A percentile compares a stretch with the other conserved stretches of the same genome.
phyloP scores from a whole-genome alignment of 2,797 vertebrate species.

The Rhincodon typus region DNA sequence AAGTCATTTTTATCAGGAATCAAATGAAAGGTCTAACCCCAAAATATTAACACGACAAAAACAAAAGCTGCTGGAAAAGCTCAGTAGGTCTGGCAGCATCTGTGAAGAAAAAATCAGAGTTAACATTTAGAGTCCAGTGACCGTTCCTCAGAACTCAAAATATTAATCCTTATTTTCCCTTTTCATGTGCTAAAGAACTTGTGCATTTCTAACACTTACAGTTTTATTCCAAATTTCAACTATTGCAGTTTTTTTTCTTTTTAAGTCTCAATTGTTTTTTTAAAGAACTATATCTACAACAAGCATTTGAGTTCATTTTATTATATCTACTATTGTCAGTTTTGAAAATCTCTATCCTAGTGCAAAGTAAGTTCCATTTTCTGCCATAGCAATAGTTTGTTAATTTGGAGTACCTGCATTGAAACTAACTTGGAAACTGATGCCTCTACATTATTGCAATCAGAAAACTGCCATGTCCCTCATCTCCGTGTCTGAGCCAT shows the following conservation, averaged over 20 bases:
- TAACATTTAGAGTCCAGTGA: too few relatives aligned
- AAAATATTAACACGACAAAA: neutral
- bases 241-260: neutral
- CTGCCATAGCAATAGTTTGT: neutral
- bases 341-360: neutral
- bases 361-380: neutral
- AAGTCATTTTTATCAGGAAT: neutral
- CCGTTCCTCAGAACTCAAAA: neutral
- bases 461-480: neutral
- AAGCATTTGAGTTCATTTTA: neutral
- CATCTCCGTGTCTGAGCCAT: neutral
- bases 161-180: neutral
- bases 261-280: neutral
- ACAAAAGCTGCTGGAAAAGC: too few relatives aligned
- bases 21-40: neutral
- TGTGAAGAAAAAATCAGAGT: too few relatives aligned
- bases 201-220: neutral
- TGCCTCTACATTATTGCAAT: neutral
- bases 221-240: neutral
- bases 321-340: neutral
- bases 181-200: neutral
- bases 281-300: neutral
- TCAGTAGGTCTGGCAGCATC: too few relatives aligned
- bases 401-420: neutral
- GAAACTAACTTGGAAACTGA: neutral